A percentile compares a stretch with the other conserved stretches of the same genome.
phyloP scores from a whole-genome alignment of 2,113 vertebrate species.

The Onychostruthus taczanowskii region DNA sequence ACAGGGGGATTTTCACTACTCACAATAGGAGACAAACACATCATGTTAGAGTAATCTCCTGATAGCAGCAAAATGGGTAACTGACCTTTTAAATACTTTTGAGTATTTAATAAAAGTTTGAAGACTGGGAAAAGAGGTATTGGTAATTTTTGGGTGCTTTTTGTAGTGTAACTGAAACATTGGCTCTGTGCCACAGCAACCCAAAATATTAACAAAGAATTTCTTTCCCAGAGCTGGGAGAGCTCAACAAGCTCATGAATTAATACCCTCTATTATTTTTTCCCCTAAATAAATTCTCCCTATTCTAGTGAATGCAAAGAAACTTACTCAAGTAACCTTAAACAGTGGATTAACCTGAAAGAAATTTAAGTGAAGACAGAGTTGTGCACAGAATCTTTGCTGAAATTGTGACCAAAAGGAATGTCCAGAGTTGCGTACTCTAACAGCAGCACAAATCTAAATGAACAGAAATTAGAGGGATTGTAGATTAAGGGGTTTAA shows the following conservation, averaged over 20 bases:
- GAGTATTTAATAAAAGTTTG: slow-evolving; percentile 76
- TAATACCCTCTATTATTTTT: neutral
- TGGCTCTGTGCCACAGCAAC: neutral
- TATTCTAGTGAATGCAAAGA: neutral
- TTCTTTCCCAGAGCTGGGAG: neutral
- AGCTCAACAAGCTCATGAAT: neutral
- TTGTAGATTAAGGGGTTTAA: neutral
- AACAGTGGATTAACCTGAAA: neutral
- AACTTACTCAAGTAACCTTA: neutral
- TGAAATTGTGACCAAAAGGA: neutral
- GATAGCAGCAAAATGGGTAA: slow-evolving; percentile 63
- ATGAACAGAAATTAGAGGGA: neutral
- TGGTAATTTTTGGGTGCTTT: slow-evolving; percentile 69
- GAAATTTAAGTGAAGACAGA: neutral
- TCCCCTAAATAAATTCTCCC: neutral
- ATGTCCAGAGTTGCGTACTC: neutral
- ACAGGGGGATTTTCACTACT: slow-evolving; percentile 82
- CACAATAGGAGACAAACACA: slow-evolving; percentile 78
- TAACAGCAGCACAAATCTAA: neutral
- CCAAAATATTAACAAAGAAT: slow-evolving; percentile 31
- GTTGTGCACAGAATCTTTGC: neutral
- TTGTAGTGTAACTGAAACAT: slow-evolving; percentile 42
- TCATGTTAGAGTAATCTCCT: slow-evolving; percentile 79
- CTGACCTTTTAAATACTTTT: slow-evolving; percentile 74
- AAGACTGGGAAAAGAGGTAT: slow-evolving; percentile 14